Conservation (phyloP, 2,113 vertebrate species). For the Epinephelus cyanopodus region DNA sequence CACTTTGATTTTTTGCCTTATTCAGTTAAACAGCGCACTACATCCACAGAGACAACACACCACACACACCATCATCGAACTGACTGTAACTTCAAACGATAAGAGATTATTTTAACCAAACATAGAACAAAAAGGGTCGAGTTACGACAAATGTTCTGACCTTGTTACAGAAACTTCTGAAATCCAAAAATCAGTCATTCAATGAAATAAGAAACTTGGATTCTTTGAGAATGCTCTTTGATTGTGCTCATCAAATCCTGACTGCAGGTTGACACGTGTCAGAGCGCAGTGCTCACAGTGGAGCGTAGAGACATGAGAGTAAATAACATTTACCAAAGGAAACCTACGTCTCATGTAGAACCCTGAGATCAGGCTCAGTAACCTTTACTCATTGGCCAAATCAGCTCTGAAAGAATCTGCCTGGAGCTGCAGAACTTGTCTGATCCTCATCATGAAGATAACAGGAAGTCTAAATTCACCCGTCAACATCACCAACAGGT, state of each 20-base stretch:
- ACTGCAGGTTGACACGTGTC: not conserved
- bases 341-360: too few species aligned
- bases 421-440: too few species aligned
- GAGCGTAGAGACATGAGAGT: not conserved
- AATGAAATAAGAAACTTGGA: not conserved
- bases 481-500: too few species aligned
- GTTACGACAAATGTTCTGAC: not conserved
- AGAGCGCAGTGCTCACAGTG: not conserved
- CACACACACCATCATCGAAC: not conserved
- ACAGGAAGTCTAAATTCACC: too few species aligned
- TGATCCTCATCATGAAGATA: too few species aligned
- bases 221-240: not conserved
- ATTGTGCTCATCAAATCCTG: not conserved
- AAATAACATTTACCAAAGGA: not conserved
- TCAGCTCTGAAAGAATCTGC: too few species aligned
- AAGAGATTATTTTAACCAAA: not conserved
- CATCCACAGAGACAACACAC: not conserved
- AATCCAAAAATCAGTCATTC: too few species aligned
- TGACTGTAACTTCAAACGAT: not conserved
- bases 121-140: not conserved
- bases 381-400: too few species aligned
- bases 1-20: constrained; percentile 76
- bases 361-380: too few species aligned
- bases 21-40: constrained; percentile 7
- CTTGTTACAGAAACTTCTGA: too few species aligned